Evolutionary conservation across 2,797 vertebrate species (phyloP).

Genomic region (Leucoraja ocellata): DNA sequence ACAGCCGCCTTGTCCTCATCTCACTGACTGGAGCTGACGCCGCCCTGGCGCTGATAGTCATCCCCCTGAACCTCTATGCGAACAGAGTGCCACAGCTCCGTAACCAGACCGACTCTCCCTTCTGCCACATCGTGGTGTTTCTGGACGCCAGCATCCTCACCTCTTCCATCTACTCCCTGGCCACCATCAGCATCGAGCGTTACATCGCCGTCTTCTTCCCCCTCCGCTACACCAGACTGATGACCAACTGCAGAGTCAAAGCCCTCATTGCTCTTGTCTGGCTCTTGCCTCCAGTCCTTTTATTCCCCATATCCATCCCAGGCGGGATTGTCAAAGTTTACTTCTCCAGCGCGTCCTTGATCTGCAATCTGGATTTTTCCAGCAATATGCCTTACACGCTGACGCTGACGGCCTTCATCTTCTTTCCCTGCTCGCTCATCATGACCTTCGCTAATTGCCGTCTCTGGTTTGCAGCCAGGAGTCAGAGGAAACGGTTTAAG

Average conservation of each 20-base stretch:
- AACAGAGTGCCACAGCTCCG: constrained; percentile 61
- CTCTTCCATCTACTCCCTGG: constrained; percentile 71
- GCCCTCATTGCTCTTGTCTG: constrained; percentile 66
- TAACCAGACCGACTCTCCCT: constrained; percentile 53
- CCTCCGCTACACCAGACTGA: constrained; percentile 59
- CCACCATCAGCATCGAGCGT: constrained; percentile 67
- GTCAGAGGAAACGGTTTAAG: constrained; percentile 59
- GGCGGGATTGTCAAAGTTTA: constrained; percentile 64
- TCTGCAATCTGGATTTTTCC: constrained; percentile 72
- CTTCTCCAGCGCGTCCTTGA: constrained; percentile 70
- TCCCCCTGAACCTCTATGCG: constrained; percentile 70
- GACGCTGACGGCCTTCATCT: constrained; percentile 63
- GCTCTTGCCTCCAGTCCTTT: constrained; percentile 64
- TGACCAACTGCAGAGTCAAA: constrained; percentile 61
- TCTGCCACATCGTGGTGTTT: constrained; percentile 70
- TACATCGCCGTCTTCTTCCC: constrained; percentile 73
- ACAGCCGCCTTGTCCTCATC: constrained; percentile 67
- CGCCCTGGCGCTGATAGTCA: constrained; percentile 66
- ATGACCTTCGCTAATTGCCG: constrained; percentile 71
- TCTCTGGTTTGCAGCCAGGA: constrained; percentile 69
- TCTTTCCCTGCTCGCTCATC: constrained; percentile 69
- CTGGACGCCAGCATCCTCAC: constrained; percentile 67
- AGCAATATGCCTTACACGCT: constrained; percentile 67
- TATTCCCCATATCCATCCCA: constrained; percentile 65
- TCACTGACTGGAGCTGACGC: constrained; percentile 70